A percentile compares a stretch with the other conserved stretches of the same genome.
These are phyloP conservation scores for Chaetodon auriga DNA, from an alignment of 2,113 vertebrate genomes.

Conservation along the genomic window DNA sequence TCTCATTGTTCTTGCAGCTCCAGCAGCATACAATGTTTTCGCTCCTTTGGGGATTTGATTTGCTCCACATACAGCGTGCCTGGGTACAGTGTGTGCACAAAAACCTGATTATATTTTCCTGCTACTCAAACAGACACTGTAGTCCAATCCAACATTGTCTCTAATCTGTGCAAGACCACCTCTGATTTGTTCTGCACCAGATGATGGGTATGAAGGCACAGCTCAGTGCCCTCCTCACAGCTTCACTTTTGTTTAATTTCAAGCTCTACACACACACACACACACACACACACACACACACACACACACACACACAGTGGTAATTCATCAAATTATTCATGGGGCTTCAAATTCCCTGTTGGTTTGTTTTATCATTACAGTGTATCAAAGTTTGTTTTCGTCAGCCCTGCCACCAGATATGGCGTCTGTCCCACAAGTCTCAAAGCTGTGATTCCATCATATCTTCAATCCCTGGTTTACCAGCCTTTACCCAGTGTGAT, in stretches of 20 bases:
- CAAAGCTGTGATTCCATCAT: conserved; percentile 18
- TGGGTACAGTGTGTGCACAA: conserved; percentile 27
- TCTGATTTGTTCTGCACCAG: conserved; percentile 58
- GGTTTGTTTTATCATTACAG: conserved; percentile 66
- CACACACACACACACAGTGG: conserved; percentile 7
- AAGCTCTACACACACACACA: conserved; percentile 15
- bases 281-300: background rate
- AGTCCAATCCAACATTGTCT: conserved; percentile 41
- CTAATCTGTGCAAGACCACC: conserved; percentile 36
- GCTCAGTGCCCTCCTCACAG: conserved; percentile 21
- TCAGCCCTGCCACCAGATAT: conserved; percentile 27
- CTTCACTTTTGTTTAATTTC: conserved; percentile 35
- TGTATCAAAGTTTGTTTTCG: conserved; percentile 60
- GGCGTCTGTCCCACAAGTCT: conserved; percentile 13
- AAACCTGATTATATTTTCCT: conserved; percentile 47
- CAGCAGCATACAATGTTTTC: conserved; percentile 11
- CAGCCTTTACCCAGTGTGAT: background rate
- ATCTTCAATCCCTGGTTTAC: conserved; percentile 29
- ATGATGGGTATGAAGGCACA: conserved; percentile 31
- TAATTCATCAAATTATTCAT: conserved; percentile 64
- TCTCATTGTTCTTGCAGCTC: conserved; percentile 23
- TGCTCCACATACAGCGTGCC: conserved; percentile 41
- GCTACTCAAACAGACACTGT: conserved; percentile 42
- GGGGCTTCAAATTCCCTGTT: conserved; percentile 41
- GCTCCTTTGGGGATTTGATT: conserved; percentile 32